Evolutionary conservation across 2,113 vertebrate genomes (phyloP), one percentile per base, ranked within the genome.

Genomic region (Oenanthe melanoleuca): DNA sequence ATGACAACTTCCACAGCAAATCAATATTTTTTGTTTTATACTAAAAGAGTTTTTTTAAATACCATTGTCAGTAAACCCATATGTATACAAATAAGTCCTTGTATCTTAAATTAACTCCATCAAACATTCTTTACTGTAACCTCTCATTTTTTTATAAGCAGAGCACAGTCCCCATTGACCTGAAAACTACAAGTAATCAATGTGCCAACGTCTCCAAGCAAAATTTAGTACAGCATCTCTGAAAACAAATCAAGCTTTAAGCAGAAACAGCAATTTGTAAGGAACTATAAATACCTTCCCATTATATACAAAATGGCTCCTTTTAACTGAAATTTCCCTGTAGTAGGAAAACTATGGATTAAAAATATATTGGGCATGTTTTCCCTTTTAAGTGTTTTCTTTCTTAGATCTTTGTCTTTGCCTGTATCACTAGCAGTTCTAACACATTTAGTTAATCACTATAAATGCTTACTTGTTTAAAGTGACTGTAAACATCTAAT

Each of bases 1-100:
- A 97, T 97, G 69, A 96, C 85, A 97, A 77, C 75, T 81, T 97
- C 96, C 91, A 95, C 63, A 96, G 72, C 55, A 67, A 96, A 97
- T 98, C 96, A 95, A 93, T 97, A 93, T 26, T 69, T 94, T 94
- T 73, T 93, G 92, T 93, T 96, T 98, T 66, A 82, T 81, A 78
- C 56, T 88, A 80, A 93, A 97, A 95, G 52, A 65, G 92, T 73
- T 44, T 82, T 89, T 96, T 88, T 38, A 86, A 88, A 85, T 91
- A 90, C 90, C 67, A 84, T 49, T 96, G 75, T 72, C 82, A 74
- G 37, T 52, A 88, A 44, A 89, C n/a, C 60, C 4, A 0, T 69
- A 94, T 50, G 28, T 53, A 92, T 61, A 93, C 53, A 96, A 93
- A 15, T 72, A 96, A 52, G 18, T 28, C 72, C 66, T 31, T 90